A percentile compares a stretch with the other conserved stretches of the same genome.
Evolutionary conservation across 2,113 vertebrate genomes (phyloP).

Genomic region (Ictidomys tridecemlineatus): DNA sequence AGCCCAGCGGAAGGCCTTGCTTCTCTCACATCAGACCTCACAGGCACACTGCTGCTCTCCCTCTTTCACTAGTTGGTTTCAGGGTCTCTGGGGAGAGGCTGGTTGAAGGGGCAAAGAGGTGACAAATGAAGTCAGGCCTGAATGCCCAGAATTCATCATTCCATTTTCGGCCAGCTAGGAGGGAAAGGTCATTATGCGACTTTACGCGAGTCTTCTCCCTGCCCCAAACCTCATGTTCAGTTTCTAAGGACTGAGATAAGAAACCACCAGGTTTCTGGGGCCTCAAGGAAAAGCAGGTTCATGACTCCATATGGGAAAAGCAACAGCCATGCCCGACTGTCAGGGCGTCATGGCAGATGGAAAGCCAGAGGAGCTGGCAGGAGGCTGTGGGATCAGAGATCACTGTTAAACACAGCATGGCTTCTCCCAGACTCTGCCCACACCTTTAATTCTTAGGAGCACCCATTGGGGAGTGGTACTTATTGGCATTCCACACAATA

Average conservation of each 20-base stretch:
- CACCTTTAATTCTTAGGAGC: neutral
- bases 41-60: neutral
- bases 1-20: neutral
- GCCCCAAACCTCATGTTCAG: neutral
- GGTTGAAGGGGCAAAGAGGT: neutral
- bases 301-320: fast-evolving
- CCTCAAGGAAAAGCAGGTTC: neutral
- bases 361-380: neutral
- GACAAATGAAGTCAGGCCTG: neutral
- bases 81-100: neutral
- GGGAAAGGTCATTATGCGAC: slow-evolving; percentile 18
- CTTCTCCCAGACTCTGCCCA: neutral
- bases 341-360: neutral
- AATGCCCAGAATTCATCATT: neutral
- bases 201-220: neutral
- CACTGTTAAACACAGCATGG: neutral
- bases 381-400: neutral
- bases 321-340: neutral
- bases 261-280: neutral
- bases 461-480: neutral
- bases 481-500: neutral
- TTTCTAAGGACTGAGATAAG: neutral
- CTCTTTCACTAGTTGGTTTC: neutral
- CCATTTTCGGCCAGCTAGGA: neutral
- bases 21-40: neutral